phyloP scores from a whole-genome alignment of 2,797 vertebrate genomes.

The Amniataba percoides region DNA sequence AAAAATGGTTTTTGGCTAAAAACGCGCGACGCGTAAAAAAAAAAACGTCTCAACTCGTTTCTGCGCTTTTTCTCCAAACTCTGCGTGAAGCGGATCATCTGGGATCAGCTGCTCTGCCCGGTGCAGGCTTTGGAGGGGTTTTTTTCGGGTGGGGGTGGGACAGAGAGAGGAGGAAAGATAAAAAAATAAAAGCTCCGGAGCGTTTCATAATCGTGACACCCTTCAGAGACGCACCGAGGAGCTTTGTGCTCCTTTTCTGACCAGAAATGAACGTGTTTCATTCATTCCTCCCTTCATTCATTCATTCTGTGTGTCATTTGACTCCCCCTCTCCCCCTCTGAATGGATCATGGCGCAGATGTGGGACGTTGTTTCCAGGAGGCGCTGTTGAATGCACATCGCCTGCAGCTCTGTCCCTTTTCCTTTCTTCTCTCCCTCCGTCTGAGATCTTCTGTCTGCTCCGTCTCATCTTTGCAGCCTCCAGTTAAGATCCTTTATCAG shows the following conservation, averaged over 20 bases:
- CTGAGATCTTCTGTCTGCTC: slow-evolving; percentile 21
- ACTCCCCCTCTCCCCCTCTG: slow-evolving; percentile 40
- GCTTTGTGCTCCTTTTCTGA: slow-evolving; percentile 8
- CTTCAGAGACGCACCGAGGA: neutral
- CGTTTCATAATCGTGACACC: slow-evolving; percentile 10
- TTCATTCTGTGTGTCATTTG: slow-evolving; percentile 66
- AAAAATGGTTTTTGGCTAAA: too few relatives aligned
- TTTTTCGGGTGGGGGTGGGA: slow-evolving; percentile 44
- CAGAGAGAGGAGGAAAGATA: slow-evolving; percentile 5
- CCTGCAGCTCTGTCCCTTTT: slow-evolving; percentile 41
- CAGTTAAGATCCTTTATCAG: slow-evolving; percentile 18
- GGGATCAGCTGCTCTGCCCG: slow-evolving; percentile 22
- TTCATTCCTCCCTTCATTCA: slow-evolving; percentile 40
- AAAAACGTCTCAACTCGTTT: too few relatives aligned
- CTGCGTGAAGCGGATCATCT: slow-evolving; percentile 10
- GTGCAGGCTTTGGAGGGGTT: slow-evolving; percentile 16
- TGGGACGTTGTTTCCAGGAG: slow-evolving; percentile 70
- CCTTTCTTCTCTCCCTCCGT: neutral
- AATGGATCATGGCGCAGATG: slow-evolving; percentile 69
- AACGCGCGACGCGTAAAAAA: too few relatives aligned
- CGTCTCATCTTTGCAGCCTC: slow-evolving; percentile 4
- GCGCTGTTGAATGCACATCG: slow-evolving; percentile 66
- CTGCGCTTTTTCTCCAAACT: too few relatives aligned
- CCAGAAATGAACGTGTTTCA: slow-evolving; percentile 19
- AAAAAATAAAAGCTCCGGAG: slow-evolving; percentile 21